Conservation (phyloP, 2,888 invertebrate species). For the Nemotelus pantherinus region DNA sequence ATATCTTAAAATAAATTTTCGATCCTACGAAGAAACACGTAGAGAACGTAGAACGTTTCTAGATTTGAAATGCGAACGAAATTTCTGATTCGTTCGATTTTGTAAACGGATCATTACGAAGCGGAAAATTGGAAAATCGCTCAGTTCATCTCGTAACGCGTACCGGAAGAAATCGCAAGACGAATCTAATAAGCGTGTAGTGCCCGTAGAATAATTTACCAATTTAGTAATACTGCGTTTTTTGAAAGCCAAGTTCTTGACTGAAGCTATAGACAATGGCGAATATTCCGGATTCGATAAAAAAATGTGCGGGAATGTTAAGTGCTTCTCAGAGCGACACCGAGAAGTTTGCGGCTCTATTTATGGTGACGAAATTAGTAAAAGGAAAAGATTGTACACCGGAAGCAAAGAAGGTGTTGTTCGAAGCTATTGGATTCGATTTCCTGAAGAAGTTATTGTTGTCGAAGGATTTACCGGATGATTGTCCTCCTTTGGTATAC, state of each 20-base stretch:
- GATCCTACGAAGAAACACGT: slow-evolving; percentile 19
- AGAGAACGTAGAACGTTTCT: slow-evolving; percentile 18
- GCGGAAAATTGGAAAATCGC: slow-evolving; percentile 21
- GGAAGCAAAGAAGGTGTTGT: slow-evolving; percentile 80
- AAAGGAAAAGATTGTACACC: slow-evolving; percentile 83
- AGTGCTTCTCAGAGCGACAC: slow-evolving; percentile 85
- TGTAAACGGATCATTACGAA: neutral
- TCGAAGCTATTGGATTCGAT: slow-evolving; percentile 89
- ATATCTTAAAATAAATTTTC: slow-evolving; percentile 40
- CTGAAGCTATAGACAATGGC: slow-evolving; percentile 55
- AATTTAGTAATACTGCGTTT: neutral
- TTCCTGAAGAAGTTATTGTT: slow-evolving; percentile 84
- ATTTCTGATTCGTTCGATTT: neutral
- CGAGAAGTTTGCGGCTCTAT: slow-evolving; percentile 90
- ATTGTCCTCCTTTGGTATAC: slow-evolving; percentile 89
- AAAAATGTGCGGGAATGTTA: slow-evolving; percentile 84
- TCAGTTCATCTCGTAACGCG: slow-evolving; percentile 29
- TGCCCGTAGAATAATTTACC: neutral
- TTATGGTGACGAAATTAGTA: slow-evolving; percentile 90
- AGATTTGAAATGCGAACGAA: neutral
- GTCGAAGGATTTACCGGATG: slow-evolving; percentile 80
- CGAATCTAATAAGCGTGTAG: neutral
- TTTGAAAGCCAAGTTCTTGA: neutral
- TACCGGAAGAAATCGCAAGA: neutral
- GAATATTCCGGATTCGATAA: slow-evolving; percentile 79